A percentile compares a stretch with the other conserved stretches of the same genome.
These are phyloP conservation scores for Labeo calbasu DNA, from an alignment of 2,797 vertebrate species.

Conservation along the genomic window DNA sequence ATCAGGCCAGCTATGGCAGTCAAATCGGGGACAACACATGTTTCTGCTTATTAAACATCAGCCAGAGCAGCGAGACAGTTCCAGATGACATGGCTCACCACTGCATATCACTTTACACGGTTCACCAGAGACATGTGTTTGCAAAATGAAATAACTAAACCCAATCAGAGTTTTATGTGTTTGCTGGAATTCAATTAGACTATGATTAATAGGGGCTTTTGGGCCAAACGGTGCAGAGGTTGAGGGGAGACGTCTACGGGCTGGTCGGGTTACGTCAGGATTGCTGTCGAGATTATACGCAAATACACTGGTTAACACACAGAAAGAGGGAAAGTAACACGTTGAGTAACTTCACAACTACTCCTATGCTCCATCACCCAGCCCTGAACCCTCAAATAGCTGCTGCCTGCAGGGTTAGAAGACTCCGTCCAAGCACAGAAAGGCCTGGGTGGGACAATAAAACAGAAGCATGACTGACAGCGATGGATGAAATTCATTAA, in stretches of 20 bases:
- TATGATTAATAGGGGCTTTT: slow-evolving; percentile 76
- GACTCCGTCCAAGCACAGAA: slow-evolving; percentile 72
- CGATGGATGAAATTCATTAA: slow-evolving; percentile 58
- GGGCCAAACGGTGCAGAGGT: slow-evolving; percentile 35
- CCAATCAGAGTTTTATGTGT: slow-evolving; percentile 79
- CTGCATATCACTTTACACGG: slow-evolving; percentile 80
- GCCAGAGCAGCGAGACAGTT: slow-evolving; percentile 68
- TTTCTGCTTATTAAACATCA: slow-evolving; percentile 71
- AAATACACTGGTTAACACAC: slow-evolving; percentile 31
- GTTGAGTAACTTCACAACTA: neutral
- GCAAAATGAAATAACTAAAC: slow-evolving; percentile 83
- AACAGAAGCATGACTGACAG: slow-evolving; percentile 65
- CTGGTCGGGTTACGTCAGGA: slow-evolving; percentile 74
- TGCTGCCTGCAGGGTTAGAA: slow-evolving; percentile 78
- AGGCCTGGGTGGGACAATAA: slow-evolving; percentile 62
- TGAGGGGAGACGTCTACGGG: neutral
- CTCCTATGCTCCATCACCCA: slow-evolving; percentile 15
- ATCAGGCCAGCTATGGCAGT: slow-evolving; percentile 61
- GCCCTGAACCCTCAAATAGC: slow-evolving; percentile 70
- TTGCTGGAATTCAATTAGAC: slow-evolving; percentile 80
- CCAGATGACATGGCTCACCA: slow-evolving; percentile 76
- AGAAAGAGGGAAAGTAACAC: slow-evolving; percentile 15
- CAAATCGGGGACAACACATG: slow-evolving; percentile 68
- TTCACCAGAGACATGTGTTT: slow-evolving; percentile 82
- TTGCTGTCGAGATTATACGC: slow-evolving; percentile 64